Evolutionary conservation across 1,140 invertebrate genomes (phyloP).

Genomic region (Lutraria rhynchaena): DNA sequence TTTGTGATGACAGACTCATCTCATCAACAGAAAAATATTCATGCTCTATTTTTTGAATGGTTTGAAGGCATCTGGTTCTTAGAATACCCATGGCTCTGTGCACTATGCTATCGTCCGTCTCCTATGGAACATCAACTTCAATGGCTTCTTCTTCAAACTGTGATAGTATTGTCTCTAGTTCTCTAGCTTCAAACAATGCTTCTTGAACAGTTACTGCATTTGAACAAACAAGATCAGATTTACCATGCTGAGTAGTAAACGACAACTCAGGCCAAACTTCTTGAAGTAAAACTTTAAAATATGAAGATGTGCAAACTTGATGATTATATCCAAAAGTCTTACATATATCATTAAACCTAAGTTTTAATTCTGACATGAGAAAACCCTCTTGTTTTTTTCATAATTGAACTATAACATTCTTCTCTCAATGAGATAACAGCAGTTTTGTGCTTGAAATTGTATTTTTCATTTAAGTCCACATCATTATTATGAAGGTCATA

Average conservation of each 20-base stretch:
- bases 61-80: not conserved
- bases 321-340: not conserved
- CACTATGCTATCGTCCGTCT: conserved; percentile 8
- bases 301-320: not conserved
- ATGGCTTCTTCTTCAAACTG: not conserved
- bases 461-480: not conserved
- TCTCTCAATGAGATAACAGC: not conserved
- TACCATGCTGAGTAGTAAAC: not conserved
- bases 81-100: conserved; percentile 22
- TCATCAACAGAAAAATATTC: conserved; percentile 36
- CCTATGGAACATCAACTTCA: not conserved
- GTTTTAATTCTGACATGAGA: too few relatives aligned
- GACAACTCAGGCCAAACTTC: not conserved
- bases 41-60: conserved; percentile 2
- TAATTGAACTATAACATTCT: not conserved
- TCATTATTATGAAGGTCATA: conserved; percentile 7
- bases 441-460: not conserved
- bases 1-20: not conserved
- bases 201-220: not conserved
- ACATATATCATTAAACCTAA: not conserved
- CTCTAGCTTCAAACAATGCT: not conserved
- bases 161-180: too few relatives aligned
- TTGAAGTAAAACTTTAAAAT: not conserved
- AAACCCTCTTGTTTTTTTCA: not conserved
- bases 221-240: not conserved